Conservation (phyloP, 35 echinoderm and acorn worm species). For the Heliocidaris tuberculata region DNA sequence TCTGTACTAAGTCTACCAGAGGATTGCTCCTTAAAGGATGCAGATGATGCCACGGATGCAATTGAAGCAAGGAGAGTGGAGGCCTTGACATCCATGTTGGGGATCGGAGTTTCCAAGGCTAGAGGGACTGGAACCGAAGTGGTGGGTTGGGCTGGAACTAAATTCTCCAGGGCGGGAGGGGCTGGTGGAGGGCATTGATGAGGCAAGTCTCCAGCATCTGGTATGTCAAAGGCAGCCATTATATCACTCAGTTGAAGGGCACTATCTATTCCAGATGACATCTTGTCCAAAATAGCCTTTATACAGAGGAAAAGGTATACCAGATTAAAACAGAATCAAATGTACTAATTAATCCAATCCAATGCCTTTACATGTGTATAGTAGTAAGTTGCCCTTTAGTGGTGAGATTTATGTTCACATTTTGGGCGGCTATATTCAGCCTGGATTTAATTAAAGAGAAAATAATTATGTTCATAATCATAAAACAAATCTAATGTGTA, state of each 20-base stretch:
- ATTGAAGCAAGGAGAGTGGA: background rate
- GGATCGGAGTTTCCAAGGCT: background rate
- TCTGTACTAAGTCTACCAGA: background rate
- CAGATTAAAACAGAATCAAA: too few species aligned
- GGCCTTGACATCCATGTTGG: background rate
- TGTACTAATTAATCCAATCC: too few species aligned
- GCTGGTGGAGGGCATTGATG: background rate
- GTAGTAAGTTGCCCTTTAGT: too few species aligned
- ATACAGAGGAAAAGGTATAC: background rate
- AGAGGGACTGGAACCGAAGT: background rate
- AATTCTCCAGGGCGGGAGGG: background rate
- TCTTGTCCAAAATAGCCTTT: background rate
- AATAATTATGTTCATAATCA: too few species aligned
- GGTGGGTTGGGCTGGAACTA: background rate
- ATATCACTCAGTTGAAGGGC: background rate
- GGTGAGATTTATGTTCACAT: too few species aligned
- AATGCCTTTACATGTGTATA: too few species aligned
- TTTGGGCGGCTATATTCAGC: too few species aligned
- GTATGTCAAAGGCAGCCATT: background rate
- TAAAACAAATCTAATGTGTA: too few species aligned
- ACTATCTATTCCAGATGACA: background rate
- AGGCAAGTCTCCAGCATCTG: background rate
- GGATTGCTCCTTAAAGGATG: background rate
- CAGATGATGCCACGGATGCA: background rate
- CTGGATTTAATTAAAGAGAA: too few species aligned